phyloP scores from a whole-genome alignment of 1,140 invertebrate genomes.

The Drosophila funebris region DNA sequence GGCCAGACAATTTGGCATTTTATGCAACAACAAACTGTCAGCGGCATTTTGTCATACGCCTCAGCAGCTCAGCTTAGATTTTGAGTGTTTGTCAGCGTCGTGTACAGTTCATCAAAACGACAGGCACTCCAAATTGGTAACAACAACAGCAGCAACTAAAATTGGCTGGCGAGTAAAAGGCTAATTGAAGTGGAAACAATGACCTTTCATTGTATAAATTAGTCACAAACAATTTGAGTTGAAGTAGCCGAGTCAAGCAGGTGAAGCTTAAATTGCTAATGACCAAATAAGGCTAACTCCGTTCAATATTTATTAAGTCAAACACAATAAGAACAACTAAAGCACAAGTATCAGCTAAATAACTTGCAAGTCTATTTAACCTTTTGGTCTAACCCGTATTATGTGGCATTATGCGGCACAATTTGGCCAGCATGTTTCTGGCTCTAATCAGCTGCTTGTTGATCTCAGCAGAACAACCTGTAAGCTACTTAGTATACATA shows the following conservation, averaged over 20 bases:
- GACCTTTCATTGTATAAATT: conserved; percentile 76
- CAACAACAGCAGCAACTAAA: conserved; percentile 15
- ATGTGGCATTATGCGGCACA: neutral
- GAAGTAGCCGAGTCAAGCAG: conserved; percentile 44
- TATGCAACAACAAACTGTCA: conserved; percentile 64
- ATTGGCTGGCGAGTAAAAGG: conserved; percentile 45
- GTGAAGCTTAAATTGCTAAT: conserved; percentile 27
- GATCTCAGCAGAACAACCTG: conserved; percentile 49
- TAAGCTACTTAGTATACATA: conserved; percentile 9
- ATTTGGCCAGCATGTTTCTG: conserved; percentile 4
- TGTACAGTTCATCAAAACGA: conserved; percentile 53
- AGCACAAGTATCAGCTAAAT: too few species aligned
- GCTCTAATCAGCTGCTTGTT: conserved; percentile 52
- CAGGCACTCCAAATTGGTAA: conserved; percentile 64
- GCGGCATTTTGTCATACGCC: conserved; percentile 59
- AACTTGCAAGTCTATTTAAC: neutral
- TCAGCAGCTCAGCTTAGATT: neutral
- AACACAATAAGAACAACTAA: neutral
- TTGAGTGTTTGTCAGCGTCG: conserved; percentile 51
- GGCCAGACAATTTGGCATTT: conserved; percentile 76
- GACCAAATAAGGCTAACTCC: conserved; percentile 29
- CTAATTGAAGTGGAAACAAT: conserved; percentile 81
- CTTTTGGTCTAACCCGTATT: neutral
- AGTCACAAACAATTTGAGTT: conserved; percentile 70
- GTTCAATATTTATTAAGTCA: conserved; percentile 6